Evolutionary conservation across 2,113 vertebrate genomes (phyloP).

Genomic region (Hippocampus mohnikei): DNA sequence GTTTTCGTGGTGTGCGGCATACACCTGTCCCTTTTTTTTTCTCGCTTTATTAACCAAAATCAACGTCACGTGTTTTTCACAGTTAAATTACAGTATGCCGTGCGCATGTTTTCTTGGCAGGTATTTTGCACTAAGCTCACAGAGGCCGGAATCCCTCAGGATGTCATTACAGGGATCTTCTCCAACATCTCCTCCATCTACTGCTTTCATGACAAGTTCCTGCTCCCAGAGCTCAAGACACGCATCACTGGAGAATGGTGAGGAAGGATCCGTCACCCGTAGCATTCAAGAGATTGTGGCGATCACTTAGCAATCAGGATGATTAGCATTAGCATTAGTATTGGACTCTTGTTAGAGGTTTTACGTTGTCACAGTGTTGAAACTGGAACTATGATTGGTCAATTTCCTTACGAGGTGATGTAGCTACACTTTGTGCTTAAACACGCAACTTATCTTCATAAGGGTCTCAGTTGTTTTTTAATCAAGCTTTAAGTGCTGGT

Average conservation of each 20-base stretch:
- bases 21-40: too few relatives aligned
- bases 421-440: background rate
- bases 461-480: background rate
- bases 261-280: constrained; percentile 42
- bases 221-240: constrained; percentile 88
- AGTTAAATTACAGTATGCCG: background rate
- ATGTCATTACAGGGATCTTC: constrained; percentile 93
- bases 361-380: too few relatives aligned
- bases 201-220: constrained; percentile 91
- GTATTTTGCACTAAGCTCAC: constrained; percentile 91
- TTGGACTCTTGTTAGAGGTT: background rate
- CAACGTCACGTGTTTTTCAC: background rate
- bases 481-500: background rate
- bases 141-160: constrained; percentile 83
- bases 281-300: background rate
- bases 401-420: background rate
- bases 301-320: background rate
- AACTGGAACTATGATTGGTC: too few relatives aligned
- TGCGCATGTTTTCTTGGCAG: constrained; percentile 56
- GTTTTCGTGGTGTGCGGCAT: background rate
- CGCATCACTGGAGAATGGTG: constrained; percentile 92
- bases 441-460: too few relatives aligned
- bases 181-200: constrained; percentile 98
- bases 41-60: background rate
- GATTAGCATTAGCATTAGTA: background rate